Conservation (phyloP, 2,797 vertebrate species). For the Sebastes umbrosus region DNA sequence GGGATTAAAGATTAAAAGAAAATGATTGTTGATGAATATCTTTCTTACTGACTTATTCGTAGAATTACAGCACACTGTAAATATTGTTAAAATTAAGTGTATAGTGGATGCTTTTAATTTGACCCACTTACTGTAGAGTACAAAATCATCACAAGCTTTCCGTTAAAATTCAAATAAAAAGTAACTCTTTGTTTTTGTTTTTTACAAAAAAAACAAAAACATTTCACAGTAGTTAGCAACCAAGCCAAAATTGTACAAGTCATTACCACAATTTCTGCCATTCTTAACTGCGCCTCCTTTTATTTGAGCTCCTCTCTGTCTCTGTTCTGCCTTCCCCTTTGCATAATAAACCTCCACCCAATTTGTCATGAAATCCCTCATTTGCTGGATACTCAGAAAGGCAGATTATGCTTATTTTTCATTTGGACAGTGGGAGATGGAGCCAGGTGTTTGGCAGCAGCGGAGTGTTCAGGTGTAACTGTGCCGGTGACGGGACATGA, state of each 20-base stretch:
- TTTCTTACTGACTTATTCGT: neutral
- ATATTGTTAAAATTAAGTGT: neutral
- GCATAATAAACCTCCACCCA: conserved; percentile 91
- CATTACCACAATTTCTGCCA: conserved; percentile 66
- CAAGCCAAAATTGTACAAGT: conserved; percentile 56
- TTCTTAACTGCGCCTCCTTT: conserved; percentile 44
- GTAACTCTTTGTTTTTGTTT: neutral
- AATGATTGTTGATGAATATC: conserved; percentile 8
- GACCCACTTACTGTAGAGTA: neutral
- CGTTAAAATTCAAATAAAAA: conserved; percentile 6
- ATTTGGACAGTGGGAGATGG: conserved; percentile 99
- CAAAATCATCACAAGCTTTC: conserved; percentile 4
- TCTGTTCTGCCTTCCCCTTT: conserved; percentile 87
- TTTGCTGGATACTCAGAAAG: conserved; percentile 99
- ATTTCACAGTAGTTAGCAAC: conserved; percentile 47
- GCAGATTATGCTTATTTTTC: conserved; percentile 99
- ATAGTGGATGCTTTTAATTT: neutral
- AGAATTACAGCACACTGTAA: neutral
- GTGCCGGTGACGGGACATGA: conserved; percentile 97
- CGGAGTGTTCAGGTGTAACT: conserved; percentile 99
- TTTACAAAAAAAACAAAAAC: conserved; percentile 6
- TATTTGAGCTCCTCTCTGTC: conserved; percentile 62
- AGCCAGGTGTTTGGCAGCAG: conserved; percentile 99
- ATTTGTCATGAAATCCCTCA: conserved; percentile 99
- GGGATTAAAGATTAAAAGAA: conserved; percentile 38